Evolutionary conservation across 2,797 vertebrate genomes (phyloP), one percentile per base, ranked within the genome.

Genomic region (Percopsis omiscomaycus): DNA sequence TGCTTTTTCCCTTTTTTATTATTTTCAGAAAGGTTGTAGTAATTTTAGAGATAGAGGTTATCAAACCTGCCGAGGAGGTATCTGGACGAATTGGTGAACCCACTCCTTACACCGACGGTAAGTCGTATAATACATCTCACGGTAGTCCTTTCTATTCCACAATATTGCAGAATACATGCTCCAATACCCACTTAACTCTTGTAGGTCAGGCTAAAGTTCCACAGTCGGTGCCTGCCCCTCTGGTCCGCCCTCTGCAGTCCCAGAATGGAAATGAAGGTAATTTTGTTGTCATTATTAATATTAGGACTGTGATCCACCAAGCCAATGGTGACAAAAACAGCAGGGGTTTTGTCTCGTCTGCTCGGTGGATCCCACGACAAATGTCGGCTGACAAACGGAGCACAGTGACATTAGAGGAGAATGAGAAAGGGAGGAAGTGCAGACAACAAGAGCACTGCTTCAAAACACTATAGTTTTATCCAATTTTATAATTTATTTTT

Each of bases 21-120:
- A n/a, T 0, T 69, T 53, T 15, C 75, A 99, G 97, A 77, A 94
- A 93, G 59, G 95, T 98, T 64, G 92, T 99, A 32, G 94, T 99
- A 79, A 94, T 99, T 86, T 90, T 99, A 92, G 97, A 98, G 67
- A 77, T 98, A 62, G 88, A 93, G 1, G 92, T 99, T 67, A 65
- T 98, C 76, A 94, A 93, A 69, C 66, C 92, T 47, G 96, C 95
- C 14, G 89, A 92, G 46, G 86, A 90, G 0, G 92, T 96, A 63
- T 82, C 69, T 56, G 82, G 92, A 22, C 93, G 86, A 89, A 95
- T 98, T 53, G 98, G 98, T 64, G 96, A 96, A 28, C 97, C 98
- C 0, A 86, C 85, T 69, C 93, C 95, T 0, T 96, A 94, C 71
- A 90, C 86, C 28, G 96, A 99, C 80, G 95, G 98, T 97, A 90